Percentiles rank a stretch among this genome's conserved stretches.
Conservation (phyloP, 2,797 vertebrate species). For the Gallirallus australis region DNA sequence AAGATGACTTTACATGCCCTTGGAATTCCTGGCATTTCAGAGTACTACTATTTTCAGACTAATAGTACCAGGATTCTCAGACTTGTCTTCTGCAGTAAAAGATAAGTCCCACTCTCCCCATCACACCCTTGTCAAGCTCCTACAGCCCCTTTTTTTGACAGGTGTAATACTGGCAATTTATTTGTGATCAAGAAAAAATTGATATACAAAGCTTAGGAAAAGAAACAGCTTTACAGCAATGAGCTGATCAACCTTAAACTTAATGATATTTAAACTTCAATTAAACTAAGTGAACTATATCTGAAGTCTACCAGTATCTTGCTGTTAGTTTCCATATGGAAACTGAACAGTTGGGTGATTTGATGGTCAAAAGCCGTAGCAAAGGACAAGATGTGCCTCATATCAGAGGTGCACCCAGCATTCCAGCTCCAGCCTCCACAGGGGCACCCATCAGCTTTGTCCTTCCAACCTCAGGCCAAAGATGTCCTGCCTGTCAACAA, state of each 20-base stretch:
- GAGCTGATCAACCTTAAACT: background rate
- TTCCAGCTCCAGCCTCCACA: background rate
- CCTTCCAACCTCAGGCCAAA: background rate
- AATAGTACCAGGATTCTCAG: background rate
- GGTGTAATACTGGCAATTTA: background rate
- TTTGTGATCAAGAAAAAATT: background rate
- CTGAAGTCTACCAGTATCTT: background rate
- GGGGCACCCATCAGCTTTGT: background rate
- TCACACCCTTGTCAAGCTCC: background rate
- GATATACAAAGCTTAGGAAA: background rate
- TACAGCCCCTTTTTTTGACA: background rate
- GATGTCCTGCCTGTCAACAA: background rate
- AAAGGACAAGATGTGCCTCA: background rate
- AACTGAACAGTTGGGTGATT: background rate
- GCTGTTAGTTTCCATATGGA: background rate
- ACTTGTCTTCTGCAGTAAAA: background rate
- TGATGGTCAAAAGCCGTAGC: background rate
- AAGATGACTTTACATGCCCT: background rate
- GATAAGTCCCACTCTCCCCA: background rate
- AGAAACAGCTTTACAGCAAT: background rate
- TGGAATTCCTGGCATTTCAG: conserved; percentile 9
- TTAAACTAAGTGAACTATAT: background rate
- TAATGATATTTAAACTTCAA: no score
- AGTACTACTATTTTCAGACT: background rate
- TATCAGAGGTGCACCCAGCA: background rate